Conservation (phyloP, 2,113 vertebrate genomes). For the Phaethon lepturus region DNA sequence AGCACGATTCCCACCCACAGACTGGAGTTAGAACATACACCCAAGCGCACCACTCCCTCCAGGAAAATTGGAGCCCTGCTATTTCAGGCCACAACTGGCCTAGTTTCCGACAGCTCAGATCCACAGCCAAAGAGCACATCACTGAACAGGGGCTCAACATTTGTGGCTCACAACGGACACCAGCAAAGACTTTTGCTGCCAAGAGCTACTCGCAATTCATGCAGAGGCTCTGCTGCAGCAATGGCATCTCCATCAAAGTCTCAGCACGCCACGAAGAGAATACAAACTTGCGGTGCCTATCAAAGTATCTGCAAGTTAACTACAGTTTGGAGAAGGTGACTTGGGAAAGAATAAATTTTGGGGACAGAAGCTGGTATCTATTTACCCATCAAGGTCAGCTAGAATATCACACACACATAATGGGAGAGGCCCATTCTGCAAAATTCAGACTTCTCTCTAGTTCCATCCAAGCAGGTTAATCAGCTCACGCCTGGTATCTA, state of each 20-base stretch:
- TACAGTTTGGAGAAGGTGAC: neutral
- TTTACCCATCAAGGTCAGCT: neutral
- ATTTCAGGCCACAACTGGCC: neutral
- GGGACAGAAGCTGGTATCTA: neutral
- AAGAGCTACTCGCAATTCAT: neutral
- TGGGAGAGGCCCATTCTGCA: neutral
- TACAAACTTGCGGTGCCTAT: neutral
- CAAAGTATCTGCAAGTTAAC: neutral
- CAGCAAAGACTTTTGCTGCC: neutral
- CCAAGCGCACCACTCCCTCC: neutral
- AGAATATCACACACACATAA: neutral
- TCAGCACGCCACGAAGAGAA: neutral
- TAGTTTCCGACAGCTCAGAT: neutral
- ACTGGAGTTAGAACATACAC: neutral
- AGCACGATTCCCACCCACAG: neutral
- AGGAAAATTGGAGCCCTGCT: neutral
- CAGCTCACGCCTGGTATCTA: neutral
- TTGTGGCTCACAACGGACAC: neutral
- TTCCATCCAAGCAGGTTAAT: neutral
- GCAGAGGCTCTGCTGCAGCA: neutral
- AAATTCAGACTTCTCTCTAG: neutral
- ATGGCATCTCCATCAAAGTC: neutral
- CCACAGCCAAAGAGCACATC: neutral
- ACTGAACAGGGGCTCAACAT: neutral
- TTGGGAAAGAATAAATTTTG: neutral